A percentile compares a stretch with the other conserved stretches of the same genome.
phyloP scores from a whole-genome alignment of 2,888 invertebrate genomes.

The Priocnemis perturbator region DNA sequence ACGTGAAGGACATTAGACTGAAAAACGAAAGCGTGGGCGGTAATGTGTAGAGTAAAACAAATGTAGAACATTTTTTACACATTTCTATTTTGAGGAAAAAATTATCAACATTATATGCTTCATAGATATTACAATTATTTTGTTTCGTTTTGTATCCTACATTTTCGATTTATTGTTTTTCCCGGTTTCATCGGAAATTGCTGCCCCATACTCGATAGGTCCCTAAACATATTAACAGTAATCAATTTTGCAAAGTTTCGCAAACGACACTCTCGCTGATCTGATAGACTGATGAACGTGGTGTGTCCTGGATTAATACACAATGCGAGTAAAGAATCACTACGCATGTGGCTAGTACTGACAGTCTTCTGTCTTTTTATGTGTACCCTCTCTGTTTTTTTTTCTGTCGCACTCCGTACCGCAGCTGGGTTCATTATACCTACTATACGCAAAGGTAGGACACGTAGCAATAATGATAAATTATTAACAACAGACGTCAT shows the following conservation, averaged over 20 bases:
- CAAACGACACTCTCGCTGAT: neutral
- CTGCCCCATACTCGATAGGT: no score
- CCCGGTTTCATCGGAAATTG: no score
- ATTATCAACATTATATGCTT: no score
- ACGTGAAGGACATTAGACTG: no score
- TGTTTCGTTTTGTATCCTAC: no score
- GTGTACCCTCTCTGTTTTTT: conserved; percentile 67
- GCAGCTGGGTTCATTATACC: conserved; percentile 75
- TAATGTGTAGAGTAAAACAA: no score
- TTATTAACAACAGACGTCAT: conserved; percentile 22
- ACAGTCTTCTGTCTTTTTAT: conserved; percentile 65
- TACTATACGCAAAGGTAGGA: conserved; percentile 74
- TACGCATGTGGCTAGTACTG: conserved; percentile 45
- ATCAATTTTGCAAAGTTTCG: neutral
- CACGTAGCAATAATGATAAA: conserved; percentile 51
- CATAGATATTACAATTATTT: no score
- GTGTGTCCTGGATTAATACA: conserved; percentile 21
- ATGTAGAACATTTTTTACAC: no score
- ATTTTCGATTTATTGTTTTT: no score
- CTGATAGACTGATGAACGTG: conserved; percentile 8
- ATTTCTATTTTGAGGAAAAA: no score
- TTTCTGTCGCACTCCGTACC: conserved; percentile 68
- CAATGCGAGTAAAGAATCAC: conserved; percentile 26
- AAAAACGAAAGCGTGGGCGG: no score
- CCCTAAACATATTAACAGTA: no score